Evolutionary conservation across 2,797 vertebrate genomes (phyloP), one percentile per base, ranked within the genome.

Genomic region (Periparus ater): DNA sequence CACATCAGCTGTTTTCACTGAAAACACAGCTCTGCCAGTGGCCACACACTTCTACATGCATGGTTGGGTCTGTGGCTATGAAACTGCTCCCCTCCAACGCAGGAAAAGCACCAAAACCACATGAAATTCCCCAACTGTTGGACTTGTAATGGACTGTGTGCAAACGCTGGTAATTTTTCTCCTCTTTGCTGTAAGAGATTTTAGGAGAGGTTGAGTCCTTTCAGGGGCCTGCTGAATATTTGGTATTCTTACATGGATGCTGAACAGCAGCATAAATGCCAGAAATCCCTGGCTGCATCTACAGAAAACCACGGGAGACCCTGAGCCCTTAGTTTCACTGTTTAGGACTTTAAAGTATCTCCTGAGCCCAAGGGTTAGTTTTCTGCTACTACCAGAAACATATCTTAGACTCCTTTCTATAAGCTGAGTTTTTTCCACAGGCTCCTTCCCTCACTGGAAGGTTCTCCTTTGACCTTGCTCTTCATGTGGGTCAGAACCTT

Each of bases 1-100:
- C 94, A 65, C 86, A 85, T 96, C 96, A 96, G 96, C 96, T 97
- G 96, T 96, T 94, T 72, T 71, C 87, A 95, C 96, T 94, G 85
- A 96, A 96, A 96, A 96, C 93, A 96, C 53, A 32, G 88, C 88
- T 95, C 89, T 40, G 92, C 92, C 93, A 94, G 55, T 92, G 89
- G 94, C 97, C 95, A 79, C 94, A 92, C 95, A 93, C 95, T 95
- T 93, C 94, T 92, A 11, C 93, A 76, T 89, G 82, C 88, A 72
- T 74, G 95, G 87, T 62, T 94, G 92, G 77, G 89, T 81, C 91
- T 96, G 36, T 61, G 71, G 70, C 60, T 71, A 75, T 75, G 87
- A 89, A 89, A 53, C 79, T 95, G 88, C 90, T 89, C 85, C 53
- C 40, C 68, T 92, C 83, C 93, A 45, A 38, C 11, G 32, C 83